phyloP scores from a whole-genome alignment of 2,113 vertebrate genomes.

The Saimiri boliviensis region DNA sequence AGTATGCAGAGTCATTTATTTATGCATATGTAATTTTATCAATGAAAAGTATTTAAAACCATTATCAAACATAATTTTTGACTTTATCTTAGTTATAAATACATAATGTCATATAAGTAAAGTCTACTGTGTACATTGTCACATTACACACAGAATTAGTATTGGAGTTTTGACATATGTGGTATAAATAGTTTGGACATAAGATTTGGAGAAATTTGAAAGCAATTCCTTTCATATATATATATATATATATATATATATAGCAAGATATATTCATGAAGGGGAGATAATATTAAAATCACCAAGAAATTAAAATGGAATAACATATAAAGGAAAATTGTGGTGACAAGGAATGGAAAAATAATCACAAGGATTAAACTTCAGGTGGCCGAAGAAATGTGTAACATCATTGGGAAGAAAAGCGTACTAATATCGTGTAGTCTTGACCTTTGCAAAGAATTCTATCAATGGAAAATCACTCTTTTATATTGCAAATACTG shows the following conservation, averaged over 20 bases:
- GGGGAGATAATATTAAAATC: neutral
- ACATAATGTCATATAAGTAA: neutral
- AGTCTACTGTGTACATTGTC: neutral
- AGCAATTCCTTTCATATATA: neutral
- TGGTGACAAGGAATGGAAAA: neutral
- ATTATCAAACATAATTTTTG: neutral
- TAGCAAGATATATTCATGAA: neutral
- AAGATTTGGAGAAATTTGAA: neutral
- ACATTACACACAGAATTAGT: neutral
- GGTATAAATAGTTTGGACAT: neutral
- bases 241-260: no score
- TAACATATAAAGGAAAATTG: neutral
- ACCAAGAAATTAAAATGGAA: neutral
- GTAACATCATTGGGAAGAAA: neutral
- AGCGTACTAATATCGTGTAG: neutral
- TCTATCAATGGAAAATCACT: neutral
- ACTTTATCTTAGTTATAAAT: neutral
- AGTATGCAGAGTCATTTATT: neutral
- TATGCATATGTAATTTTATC: neutral
- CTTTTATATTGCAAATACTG: neutral
- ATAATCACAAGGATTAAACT: neutral
- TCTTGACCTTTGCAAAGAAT: neutral
- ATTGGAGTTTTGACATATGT: neutral
- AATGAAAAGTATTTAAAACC: neutral
- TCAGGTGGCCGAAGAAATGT: neutral